Percentiles rank a stretch among this genome's conserved stretches.
phyloP scores from a whole-genome alignment of 2,888 invertebrate species.

The Notocelia uddmanniana region DNA sequence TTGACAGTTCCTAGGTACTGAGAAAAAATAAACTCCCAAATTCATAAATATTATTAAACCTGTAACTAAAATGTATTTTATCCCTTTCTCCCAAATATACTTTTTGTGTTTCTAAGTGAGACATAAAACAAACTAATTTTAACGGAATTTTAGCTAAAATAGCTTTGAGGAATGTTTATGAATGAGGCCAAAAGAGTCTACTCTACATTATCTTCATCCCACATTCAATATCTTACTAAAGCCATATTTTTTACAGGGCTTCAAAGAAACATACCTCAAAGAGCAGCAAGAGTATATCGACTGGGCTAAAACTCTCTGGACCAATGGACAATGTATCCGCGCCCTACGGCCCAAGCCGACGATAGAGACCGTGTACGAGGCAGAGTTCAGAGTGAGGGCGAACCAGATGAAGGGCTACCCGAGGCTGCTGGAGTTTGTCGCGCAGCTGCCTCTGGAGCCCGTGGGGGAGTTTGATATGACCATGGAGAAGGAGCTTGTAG shows the following conservation, averaged over 20 bases:
- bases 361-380: conserved; percentile 70
- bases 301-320: conserved; percentile 74
- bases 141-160: no score
- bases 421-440: conserved; percentile 56
- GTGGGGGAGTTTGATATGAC: conserved; percentile 56
- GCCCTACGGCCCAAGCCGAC: conserved; percentile 68
- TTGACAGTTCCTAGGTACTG: no score
- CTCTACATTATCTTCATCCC: no score
- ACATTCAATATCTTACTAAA: no score
- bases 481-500: conserved; percentile 60
- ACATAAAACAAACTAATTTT: no score
- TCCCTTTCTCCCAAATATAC: no score
- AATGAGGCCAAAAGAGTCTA: no score
- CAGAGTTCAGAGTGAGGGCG: conserved; percentile 64
- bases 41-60: no score
- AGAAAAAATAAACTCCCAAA: no score
- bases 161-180: no score
- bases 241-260: conserved; percentile 57
- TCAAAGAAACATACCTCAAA: conserved; percentile 62
- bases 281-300: conserved; percentile 72
- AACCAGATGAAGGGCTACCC: conserved; percentile 52
- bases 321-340: conserved; percentile 63
- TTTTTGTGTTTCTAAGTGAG: no score
- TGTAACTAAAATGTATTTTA: no score
- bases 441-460: conserved; percentile 67